Conservation (phyloP, 1,140 invertebrate genomes). For the Drosophila triauraria region DNA sequence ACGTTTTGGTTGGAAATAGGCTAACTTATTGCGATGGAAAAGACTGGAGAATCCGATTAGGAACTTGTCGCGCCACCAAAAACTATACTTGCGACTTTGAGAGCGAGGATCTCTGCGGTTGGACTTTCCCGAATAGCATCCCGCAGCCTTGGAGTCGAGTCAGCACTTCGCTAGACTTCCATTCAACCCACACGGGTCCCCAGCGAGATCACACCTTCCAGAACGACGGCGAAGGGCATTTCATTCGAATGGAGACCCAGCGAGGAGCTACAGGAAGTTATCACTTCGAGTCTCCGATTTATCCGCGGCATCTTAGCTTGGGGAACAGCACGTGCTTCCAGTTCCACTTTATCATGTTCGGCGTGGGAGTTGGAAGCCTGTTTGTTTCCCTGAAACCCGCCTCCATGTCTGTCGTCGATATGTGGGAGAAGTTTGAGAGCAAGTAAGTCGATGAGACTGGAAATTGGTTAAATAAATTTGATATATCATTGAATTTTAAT, state of each 20-base stretch:
- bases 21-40: conserved; percentile 66
- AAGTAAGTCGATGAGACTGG: background rate
- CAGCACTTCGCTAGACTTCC: conserved; percentile 18
- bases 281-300: background rate
- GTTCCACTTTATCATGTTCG: conserved; percentile 8
- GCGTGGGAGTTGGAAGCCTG: background rate
- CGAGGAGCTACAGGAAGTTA: background rate
- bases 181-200: conserved; percentile 1
- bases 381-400: conserved; percentile 2
- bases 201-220: conserved; percentile 6
- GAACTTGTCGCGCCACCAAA: conserved; percentile 53
- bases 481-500: no score
- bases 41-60: conserved; percentile 67
- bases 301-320: background rate
- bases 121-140: conserved; percentile 9
- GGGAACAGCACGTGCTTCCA: conserved; percentile 2
- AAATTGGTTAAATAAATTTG: no score
- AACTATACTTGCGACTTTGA: conserved; percentile 70
- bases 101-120: conserved; percentile 67
- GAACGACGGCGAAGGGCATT: conserved; percentile 58
- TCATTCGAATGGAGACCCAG: conserved; percentile 69
- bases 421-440: background rate
- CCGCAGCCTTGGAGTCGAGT: conserved; percentile 50
- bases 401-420: background rate
- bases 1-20: conserved; percentile 49